A percentile compares a stretch with the other conserved stretches of the same genome.
phyloP scores from a whole-genome alignment of 2,113 vertebrate genomes.

The Speoplatyrhinus poulsoni region DNA sequence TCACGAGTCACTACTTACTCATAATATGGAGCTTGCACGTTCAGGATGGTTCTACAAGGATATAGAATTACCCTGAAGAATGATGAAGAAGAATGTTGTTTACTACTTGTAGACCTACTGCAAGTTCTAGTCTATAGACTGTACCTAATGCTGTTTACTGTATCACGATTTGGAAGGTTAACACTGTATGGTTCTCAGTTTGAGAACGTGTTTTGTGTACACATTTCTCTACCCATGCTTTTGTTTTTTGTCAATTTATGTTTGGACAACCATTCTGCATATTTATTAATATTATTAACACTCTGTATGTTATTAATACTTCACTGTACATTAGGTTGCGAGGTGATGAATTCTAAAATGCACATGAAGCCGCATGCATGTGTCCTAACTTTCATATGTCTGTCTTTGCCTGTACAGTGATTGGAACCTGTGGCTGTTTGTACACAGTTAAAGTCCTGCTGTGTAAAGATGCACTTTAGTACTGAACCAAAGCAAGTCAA shows the following conservation, averaged over 20 bases:
- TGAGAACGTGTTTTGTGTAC: slow-evolving; percentile 11
- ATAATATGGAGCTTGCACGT: no score
- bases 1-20: no score
- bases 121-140: slow-evolving; percentile 30
- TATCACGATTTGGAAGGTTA: slow-evolving; percentile 14
- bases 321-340: neutral
- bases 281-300: slow-evolving; percentile 2
- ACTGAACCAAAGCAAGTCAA: slow-evolving; percentile 51
- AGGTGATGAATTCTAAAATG: neutral
- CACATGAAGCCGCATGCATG: slow-evolving; percentile 5
- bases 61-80: slow-evolving; percentile 29
- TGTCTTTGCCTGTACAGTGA: neutral
- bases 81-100: slow-evolving; percentile 51
- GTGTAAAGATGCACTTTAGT: slow-evolving; percentile 44
- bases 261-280: slow-evolving; percentile 12
- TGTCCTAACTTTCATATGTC: neutral
- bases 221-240: slow-evolving; percentile 2
- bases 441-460: slow-evolving; percentile 3
- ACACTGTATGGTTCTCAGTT: slow-evolving; percentile 3
- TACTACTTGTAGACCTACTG: slow-evolving; percentile 44
- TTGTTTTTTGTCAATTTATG: slow-evolving; percentile 1
- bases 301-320: slow-evolving; percentile 5
- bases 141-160: slow-evolving; percentile 22
- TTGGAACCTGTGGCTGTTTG: slow-evolving; percentile 5
- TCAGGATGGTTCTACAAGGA: no score